Conservation (phyloP, 2,113 vertebrate species). For the Lepus americanus region DNA sequence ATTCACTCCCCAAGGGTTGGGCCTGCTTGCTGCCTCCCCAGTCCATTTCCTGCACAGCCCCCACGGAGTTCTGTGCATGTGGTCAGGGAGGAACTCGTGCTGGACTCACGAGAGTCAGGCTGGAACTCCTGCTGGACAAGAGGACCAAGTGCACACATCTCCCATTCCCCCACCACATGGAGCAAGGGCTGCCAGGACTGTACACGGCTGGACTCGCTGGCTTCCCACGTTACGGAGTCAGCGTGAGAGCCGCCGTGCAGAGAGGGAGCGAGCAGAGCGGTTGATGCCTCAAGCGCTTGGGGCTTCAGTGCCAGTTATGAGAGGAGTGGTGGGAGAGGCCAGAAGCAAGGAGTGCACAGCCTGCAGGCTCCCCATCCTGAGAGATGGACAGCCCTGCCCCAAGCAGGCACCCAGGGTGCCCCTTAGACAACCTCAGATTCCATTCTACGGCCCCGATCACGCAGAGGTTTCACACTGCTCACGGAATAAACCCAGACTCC, state of each 20-base stretch:
- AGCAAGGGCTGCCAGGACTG: neutral
- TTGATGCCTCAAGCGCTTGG: neutral
- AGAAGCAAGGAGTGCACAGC: neutral
- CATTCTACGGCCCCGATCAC: neutral
- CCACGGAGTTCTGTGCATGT: no score
- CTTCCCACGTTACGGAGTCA: neutral
- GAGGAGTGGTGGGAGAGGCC: neutral
- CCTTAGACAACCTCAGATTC: neutral
- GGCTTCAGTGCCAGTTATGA: neutral
- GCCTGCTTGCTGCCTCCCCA: neutral
- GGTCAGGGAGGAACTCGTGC: neutral
- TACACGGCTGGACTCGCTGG: accelerated
- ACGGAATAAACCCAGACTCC: neutral
- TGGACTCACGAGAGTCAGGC: no score
- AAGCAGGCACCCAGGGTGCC: neutral
- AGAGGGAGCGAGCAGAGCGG: neutral
- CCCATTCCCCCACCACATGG: accelerated
- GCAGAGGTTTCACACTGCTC: neutral
- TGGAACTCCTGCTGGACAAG: neutral
- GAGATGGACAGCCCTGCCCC: neutral
- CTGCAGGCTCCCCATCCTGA: neutral
- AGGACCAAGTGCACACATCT: neutral
- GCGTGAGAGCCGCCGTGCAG: no score
- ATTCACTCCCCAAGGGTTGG: neutral
- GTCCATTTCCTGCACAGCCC: neutral